Conservation (phyloP, 2,797 vertebrate genomes). For the Ptychadena robeensis region DNA sequence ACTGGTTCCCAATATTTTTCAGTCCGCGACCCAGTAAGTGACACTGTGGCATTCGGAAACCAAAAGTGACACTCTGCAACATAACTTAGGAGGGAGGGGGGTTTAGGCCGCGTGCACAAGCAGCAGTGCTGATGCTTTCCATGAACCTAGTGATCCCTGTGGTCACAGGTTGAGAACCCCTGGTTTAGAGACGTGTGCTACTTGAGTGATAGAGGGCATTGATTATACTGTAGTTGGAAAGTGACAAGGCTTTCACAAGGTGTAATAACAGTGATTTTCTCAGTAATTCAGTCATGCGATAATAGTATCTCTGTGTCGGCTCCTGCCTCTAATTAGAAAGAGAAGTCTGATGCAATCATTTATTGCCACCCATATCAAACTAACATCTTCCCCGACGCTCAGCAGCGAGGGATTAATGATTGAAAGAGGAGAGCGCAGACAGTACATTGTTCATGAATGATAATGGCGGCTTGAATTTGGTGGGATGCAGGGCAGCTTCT, state of each 20-base stretch:
- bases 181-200: no score
- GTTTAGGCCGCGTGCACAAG: no score
- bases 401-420: not conserved
- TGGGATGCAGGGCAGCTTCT: not conserved
- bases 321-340: not conserved
- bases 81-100: no score
- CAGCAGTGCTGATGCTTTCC: no score
- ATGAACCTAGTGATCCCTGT: no score
- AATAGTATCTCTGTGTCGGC: not conserved
- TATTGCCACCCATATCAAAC: not conserved
- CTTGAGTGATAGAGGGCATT: no score
- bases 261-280: not conserved
- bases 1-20: no score
- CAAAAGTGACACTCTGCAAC: no score
- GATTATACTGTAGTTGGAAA: not conserved
- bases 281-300: not conserved
- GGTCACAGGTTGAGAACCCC: no score
- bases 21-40: no score
- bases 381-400: not conserved
- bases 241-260: not conserved
- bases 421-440: not conserved
- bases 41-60: no score
- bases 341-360: not conserved
- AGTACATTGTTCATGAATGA: not conserved
- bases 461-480: not conserved